A percentile compares a stretch with the other conserved stretches of the same genome.
These are phyloP conservation scores for Sceloporus undulatus DNA, from an alignment of 2,113 vertebrate species.

Conservation along the genomic window DNA sequence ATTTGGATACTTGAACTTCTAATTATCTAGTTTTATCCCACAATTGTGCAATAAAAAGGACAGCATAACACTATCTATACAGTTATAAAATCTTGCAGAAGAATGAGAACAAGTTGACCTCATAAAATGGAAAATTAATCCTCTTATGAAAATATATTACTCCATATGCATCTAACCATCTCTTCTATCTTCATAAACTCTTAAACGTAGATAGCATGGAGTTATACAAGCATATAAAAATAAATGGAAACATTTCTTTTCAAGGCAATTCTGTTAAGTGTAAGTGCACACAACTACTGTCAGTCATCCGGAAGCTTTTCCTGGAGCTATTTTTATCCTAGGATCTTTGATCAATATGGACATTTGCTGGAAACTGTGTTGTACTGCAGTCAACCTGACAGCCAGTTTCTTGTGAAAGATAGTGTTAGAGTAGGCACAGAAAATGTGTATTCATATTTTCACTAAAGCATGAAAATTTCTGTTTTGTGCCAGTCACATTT, in stretches of 20 bases:
- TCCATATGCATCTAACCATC: conserved; percentile 11
- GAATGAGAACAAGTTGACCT: conserved; percentile 12
- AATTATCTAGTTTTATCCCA: background rate
- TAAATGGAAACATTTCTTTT: background rate
- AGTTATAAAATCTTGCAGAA: conserved; percentile 9
- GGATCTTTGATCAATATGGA: background rate
- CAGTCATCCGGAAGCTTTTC: conserved; percentile 14
- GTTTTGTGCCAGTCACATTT: background rate
- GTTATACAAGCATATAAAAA: background rate
- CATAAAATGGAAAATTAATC: conserved; percentile 30
- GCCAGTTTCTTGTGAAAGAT: background rate
- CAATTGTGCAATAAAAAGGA: conserved; percentile 17
- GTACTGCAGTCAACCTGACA: background rate
- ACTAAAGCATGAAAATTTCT: background rate
- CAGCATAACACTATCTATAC: background rate
- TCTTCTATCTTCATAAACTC: conserved; percentile 12
- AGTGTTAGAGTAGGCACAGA: background rate
- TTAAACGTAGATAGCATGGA: background rate
- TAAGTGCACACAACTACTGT: fast-evolving
- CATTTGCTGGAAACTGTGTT: background rate
- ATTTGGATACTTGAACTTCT: conserved; percentile 6
- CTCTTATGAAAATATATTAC: conserved; percentile 11
- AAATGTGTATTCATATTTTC: background rate
- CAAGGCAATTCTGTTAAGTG: background rate
- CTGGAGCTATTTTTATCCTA: background rate